Percentiles rank a stretch among this genome's conserved stretches.
These are phyloP conservation scores for Panagrolaimus sp. DNA, from an alignment of 1,140 invertebrate species.

Conservation along the genomic window DNA sequence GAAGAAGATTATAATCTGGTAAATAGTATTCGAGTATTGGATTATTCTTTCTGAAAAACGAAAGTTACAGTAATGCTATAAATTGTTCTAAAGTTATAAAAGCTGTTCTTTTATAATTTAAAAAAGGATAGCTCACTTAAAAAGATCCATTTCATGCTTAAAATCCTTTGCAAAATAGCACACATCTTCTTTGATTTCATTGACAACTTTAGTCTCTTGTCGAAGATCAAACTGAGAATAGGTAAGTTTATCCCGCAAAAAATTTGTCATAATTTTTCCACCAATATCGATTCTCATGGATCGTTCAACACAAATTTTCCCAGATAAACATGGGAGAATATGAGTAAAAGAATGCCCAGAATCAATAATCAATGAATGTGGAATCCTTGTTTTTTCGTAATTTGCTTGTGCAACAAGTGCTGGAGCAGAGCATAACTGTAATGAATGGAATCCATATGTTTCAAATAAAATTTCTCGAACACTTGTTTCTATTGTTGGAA, in stretches of 20 bases:
- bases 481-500: constrained; percentile 81
- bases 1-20: constrained; percentile 80
- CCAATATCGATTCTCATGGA: constrained; percentile 76
- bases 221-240: constrained; percentile 94
- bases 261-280: constrained; percentile 93
- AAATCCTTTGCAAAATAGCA: constrained; percentile 88
- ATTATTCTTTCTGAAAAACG: constrained; percentile 64
- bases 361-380: constrained; percentile 81
- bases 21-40: constrained; percentile 73
- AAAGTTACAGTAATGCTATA: too few relatives aligned
- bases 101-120: too few relatives aligned
- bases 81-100: too few relatives aligned
- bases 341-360: constrained; percentile 91
- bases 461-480: constrained; percentile 94
- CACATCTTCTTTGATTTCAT: constrained; percentile 76
- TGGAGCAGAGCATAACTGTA: constrained; percentile 62
- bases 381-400: constrained; percentile 28
- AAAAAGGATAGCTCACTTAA: constrained; percentile 61
- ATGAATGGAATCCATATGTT: constrained; percentile 82
- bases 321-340: constrained; percentile 85
- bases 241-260: constrained; percentile 93
- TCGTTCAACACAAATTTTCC: constrained; percentile 59
- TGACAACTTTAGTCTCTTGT: constrained; percentile 63
- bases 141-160: constrained; percentile 73
- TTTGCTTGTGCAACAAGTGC: constrained; percentile 30